Evolutionary conservation across 2,113 vertebrate genomes (phyloP).

Genomic region (Ciconia maguari): DNA sequence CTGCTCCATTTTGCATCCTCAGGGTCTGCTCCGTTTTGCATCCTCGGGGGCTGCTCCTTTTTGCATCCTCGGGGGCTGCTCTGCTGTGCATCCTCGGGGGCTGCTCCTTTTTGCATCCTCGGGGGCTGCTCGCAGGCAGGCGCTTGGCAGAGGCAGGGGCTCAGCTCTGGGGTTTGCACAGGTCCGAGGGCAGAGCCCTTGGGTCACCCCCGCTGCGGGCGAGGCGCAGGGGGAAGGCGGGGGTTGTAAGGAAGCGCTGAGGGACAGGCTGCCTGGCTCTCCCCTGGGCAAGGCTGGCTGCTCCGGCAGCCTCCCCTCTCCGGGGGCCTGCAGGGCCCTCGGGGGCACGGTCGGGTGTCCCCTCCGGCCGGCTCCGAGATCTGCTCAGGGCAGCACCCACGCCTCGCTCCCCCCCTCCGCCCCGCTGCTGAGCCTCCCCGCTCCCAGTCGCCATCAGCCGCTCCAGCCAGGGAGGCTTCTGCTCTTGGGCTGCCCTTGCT

Average conservation of each 20-base stretch:
- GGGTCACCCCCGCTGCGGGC: not conserved
- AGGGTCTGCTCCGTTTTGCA: no score
- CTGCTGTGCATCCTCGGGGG: no score
- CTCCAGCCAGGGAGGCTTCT: not conserved
- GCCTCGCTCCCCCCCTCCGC: accelerated
- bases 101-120: not conserved
- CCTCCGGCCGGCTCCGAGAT: not conserved
- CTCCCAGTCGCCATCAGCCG: not conserved
- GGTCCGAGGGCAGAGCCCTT: not conserved
- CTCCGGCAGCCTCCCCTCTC: not conserved
- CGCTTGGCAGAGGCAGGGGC: not conserved
- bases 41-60: no score
- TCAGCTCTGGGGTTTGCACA: not conserved
- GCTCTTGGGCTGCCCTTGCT: not conserved
- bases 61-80: no score
- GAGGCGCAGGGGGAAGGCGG: no score
- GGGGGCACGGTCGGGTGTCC: accelerated
- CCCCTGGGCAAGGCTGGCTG: not conserved
- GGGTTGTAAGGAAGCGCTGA: no score
- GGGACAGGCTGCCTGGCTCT: not conserved
- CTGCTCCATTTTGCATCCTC: no score
- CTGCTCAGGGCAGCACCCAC: accelerated
- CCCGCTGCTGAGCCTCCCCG: no score
- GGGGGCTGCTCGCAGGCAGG: accelerated
- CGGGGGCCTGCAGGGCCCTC: not conserved